These are phyloP conservation scores for Larimichthys crocea DNA, from an alignment of 2,113 vertebrate species.

Conservation along the genomic window DNA sequence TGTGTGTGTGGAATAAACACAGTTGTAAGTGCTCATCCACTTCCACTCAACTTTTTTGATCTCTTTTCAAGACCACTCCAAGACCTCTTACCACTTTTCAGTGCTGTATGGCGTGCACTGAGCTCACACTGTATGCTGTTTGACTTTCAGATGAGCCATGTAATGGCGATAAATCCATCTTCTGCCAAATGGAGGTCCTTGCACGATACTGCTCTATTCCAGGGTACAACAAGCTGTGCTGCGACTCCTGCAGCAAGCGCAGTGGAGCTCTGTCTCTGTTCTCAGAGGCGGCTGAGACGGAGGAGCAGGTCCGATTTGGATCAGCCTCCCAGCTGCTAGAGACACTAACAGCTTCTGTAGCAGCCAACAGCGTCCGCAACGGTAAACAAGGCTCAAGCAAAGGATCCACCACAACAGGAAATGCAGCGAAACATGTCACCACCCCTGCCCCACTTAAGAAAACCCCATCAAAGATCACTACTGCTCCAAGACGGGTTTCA, in stretches of 20 bases:
- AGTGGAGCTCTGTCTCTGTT: conserved; percentile 80
- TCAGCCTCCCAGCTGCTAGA: conserved; percentile 74
- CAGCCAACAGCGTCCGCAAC: conserved; percentile 59
- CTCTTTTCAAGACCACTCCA: background rate
- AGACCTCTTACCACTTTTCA: background rate
- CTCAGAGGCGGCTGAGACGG: conserved; percentile 78
- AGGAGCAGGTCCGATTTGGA: conserved; percentile 79
- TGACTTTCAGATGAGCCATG: conserved; percentile 92
- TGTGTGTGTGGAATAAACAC: background rate
- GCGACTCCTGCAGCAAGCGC: conserved; percentile 90
- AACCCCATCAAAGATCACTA: conserved; percentile 52
- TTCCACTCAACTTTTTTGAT: background rate
- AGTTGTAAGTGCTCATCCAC: background rate
- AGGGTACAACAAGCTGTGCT: conserved; percentile 94
- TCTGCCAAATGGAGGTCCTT: conserved; percentile 98
- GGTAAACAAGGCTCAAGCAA: conserved; percentile 51
- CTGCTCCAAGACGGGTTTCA: conserved; percentile 61
- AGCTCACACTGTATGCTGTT: conserved; percentile 8
- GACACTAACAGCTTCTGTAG: conserved; percentile 64
- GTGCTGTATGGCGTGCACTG: background rate
- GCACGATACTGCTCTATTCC: conserved; percentile 97
- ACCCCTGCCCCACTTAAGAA: conserved; percentile 63
- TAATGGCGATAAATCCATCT: conserved; percentile 95
- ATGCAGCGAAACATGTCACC: conserved; percentile 27
- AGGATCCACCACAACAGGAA: conserved; percentile 1